Percentiles rank a stretch among this genome's conserved stretches.
These are phyloP conservation scores for Diploptera punctata DNA, from an alignment of 2,888 invertebrate genomes.

Conservation along the genomic window DNA sequence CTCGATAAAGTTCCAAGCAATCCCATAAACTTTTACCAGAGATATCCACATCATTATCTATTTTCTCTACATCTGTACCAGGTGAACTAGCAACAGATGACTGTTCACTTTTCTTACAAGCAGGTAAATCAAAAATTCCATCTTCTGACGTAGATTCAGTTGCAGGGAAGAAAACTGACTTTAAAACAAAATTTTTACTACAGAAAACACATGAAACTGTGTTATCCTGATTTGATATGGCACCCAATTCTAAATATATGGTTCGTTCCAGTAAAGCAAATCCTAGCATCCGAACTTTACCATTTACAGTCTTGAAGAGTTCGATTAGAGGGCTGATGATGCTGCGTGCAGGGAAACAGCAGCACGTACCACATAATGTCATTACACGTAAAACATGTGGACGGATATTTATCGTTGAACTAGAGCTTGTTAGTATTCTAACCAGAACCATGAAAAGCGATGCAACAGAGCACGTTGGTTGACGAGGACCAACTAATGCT, in stretches of 20 bases:
- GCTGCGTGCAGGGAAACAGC: slow-evolving; percentile 65
- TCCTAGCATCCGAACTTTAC: slow-evolving; percentile 55
- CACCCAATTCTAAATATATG: slow-evolving; percentile 66
- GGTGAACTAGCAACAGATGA: background rate
- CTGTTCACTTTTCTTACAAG: background rate
- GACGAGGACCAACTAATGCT: slow-evolving; percentile 46
- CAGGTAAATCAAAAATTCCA: background rate
- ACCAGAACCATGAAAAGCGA: slow-evolving; percentile 63
- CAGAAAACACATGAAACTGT: slow-evolving; percentile 57
- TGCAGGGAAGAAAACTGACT: background rate
- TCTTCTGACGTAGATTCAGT: slow-evolving; percentile 29
- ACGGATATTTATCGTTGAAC: slow-evolving; percentile 1
- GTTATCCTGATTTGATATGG: slow-evolving; percentile 46
- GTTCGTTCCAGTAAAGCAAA: slow-evolving; percentile 64
- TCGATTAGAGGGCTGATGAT: slow-evolving; percentile 60
- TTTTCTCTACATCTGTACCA: background rate
- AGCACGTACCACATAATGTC: slow-evolving; percentile 66
- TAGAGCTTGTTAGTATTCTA: slow-evolving; percentile 31
- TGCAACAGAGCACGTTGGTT: slow-evolving; percentile 63
- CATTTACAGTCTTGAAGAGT: slow-evolving; percentile 55
- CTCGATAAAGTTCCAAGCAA: slow-evolving; percentile 64
- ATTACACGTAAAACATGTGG: slow-evolving; percentile 52
- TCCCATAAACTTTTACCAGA: slow-evolving; percentile 55
- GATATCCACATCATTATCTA: background rate
- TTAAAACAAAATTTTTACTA: slow-evolving; percentile 46